A percentile compares a stretch with the other conserved stretches of the same genome.
Evolutionary conservation across 1,140 invertebrate species (phyloP).

Genomic region (Macrobrachium nipponense): DNA sequence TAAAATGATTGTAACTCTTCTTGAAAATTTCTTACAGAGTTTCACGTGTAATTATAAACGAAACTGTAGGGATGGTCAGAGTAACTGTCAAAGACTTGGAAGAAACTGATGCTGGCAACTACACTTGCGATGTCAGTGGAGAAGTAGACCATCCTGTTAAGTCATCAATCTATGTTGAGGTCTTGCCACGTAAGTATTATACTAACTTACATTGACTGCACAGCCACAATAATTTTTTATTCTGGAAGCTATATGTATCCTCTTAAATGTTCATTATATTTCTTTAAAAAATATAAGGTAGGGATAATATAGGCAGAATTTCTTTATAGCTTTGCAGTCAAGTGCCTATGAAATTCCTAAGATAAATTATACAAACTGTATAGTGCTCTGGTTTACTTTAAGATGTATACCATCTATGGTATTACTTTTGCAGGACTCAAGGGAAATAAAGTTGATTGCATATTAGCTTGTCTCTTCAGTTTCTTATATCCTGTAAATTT

Average conservation of each 20-base stretch:
- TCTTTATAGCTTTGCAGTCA: no score
- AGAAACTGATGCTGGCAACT: slow-evolving; percentile 41
- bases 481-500: neutral
- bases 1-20: no score
- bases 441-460: no score
- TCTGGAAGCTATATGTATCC: neutral
- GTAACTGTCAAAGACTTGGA: slow-evolving; percentile 26
- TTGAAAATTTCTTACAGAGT: neutral
- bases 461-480: no score
- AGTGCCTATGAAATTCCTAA: no score
- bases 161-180: slow-evolving; percentile 8
- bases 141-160: slow-evolving; percentile 10
- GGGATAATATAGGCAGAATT: neutral
- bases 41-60: neutral
- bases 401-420: no score
- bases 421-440: no score
- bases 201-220: neutral
- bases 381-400: no score
- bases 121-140: slow-evolving; percentile 21
- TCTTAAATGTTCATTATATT: neutral
- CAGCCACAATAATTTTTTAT: neutral
- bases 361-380: no score
- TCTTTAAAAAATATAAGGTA: neutral
- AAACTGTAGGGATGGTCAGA: neutral
- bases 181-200: slow-evolving; percentile 34